Conservation (phyloP, 2,797 vertebrate genomes). For the Vireo griseus region DNA sequence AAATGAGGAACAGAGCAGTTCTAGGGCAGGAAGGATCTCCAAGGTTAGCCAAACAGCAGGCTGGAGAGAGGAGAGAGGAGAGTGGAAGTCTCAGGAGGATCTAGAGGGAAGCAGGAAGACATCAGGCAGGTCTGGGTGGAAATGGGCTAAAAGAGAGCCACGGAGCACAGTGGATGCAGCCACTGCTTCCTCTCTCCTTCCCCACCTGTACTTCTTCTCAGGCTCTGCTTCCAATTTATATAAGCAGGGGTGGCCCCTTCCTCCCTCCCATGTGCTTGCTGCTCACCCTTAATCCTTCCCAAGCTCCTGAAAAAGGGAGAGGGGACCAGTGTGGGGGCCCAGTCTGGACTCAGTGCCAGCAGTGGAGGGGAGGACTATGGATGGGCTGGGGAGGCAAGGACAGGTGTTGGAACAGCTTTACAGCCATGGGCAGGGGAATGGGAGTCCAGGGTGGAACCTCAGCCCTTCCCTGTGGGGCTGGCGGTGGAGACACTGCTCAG, state of each 20-base stretch:
- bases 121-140: background rate
- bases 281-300: background rate
- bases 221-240: rapidly evolving
- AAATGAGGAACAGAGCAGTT: background rate
- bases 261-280: background rate
- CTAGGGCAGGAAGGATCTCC: background rate
- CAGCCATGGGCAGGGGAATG: background rate
- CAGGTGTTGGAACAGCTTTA: background rate
- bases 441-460: background rate
- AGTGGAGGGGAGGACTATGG: background rate
- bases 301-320: background rate
- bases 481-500: background rate
- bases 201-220: background rate
- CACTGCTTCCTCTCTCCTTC: background rate
- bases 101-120: background rate
- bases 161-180: background rate
- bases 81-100: background rate
- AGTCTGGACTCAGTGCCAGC: too few species aligned
- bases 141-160: background rate
- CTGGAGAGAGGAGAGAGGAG: background rate
- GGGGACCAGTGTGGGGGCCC: background rate
- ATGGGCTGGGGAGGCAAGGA: background rate
- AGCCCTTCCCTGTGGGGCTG: background rate
- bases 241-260: background rate
- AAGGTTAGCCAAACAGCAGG: background rate